These are phyloP conservation scores for Dichetophora obliterata DNA, from an alignment of 2,888 invertebrate genomes.

Conservation along the genomic window DNA sequence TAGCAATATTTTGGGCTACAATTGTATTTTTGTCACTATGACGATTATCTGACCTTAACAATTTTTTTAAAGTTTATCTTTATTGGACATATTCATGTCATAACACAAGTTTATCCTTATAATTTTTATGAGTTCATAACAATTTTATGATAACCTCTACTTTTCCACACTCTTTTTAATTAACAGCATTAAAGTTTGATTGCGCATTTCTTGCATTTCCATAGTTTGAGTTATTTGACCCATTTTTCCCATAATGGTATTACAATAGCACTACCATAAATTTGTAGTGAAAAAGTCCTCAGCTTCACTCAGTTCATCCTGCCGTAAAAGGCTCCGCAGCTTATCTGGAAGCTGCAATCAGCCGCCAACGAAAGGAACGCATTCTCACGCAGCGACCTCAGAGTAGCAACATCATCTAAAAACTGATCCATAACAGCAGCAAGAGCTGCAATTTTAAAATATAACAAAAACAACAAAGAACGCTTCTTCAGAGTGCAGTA, in stretches of 20 bases:
- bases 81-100: no score
- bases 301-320: background rate
- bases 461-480: background rate
- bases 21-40: no score
- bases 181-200: background rate
- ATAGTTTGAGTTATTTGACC: constrained; percentile 19
- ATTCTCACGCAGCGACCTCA: constrained; percentile 27
- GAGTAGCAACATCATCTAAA: background rate
- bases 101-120: no score
- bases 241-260: background rate
- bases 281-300: background rate
- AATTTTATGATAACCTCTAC: no score
- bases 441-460: constrained; percentile 17
- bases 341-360: constrained; percentile 14
- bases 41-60: no score
- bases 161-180: no score
- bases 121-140: no score
- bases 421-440: constrained; percentile 9
- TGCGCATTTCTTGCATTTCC: background rate
- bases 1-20: no score
- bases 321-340: background rate
- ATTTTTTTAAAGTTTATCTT: no score
- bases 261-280: no score
- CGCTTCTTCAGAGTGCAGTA: constrained; percentile 22
- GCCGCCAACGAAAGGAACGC: constrained; percentile 6